Percentiles rank a stretch among this genome's conserved stretches.
Conservation (phyloP, 2,888 invertebrate genomes). For the Xestobium rufovillosum region DNA sequence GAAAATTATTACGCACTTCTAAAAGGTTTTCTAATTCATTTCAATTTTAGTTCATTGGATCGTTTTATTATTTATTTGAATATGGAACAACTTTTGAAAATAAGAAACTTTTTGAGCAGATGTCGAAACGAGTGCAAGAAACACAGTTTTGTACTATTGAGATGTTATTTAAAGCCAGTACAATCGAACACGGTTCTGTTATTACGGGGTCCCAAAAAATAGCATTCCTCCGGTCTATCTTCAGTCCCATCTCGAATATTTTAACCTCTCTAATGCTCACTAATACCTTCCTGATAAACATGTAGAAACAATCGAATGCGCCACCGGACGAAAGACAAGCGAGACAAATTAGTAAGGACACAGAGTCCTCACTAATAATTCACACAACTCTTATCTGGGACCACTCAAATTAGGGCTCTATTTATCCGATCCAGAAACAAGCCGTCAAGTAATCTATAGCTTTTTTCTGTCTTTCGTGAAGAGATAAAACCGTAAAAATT, state of each 20-base stretch:
- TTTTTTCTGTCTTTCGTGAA: too few species aligned
- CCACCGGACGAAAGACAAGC: constrained; percentile 38
- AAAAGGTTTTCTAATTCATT: too few species aligned
- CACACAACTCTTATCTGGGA: constrained; percentile 32
- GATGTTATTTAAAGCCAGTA: too few species aligned
- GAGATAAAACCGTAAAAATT: too few species aligned
- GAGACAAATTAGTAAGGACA: constrained; percentile 42
- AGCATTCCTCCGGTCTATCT: constrained; percentile 35
- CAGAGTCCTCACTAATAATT: constrained; percentile 39
- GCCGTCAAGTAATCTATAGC: neutral
- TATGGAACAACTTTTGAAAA: too few species aligned
- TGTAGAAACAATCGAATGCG: constrained; percentile 37
- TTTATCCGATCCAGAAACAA: constrained; percentile 4
- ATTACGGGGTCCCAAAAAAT: constrained; percentile 34
- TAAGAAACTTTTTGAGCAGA: too few species aligned
- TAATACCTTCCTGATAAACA: constrained; percentile 40
- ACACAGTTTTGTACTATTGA: too few species aligned
- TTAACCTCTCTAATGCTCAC: constrained; percentile 33
- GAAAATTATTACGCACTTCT: too few species aligned
- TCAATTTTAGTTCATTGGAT: too few species aligned
- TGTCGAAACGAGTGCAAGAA: too few species aligned
- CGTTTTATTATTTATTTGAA: too few species aligned
- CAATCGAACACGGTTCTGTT: constrained; percentile 33
- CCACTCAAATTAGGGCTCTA: constrained; percentile 18
- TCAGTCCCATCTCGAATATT: constrained; percentile 36